Conservation (phyloP, 2,797 vertebrate genomes). For the Danio aesculapii region DNA sequence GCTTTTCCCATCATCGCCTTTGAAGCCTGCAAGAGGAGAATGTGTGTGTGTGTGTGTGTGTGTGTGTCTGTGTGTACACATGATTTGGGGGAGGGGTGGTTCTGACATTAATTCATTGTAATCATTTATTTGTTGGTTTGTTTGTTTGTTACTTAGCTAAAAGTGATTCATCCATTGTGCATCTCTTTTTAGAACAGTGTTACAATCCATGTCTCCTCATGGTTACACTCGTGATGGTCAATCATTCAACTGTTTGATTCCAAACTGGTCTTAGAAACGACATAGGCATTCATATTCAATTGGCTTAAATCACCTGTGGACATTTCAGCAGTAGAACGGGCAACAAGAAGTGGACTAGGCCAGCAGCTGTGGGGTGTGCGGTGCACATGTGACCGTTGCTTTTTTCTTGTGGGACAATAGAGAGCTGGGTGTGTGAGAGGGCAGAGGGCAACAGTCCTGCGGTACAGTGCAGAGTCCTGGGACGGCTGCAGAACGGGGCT, state of each 20-base stretch:
- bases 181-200: too few species aligned
- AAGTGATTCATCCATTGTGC: too few species aligned
- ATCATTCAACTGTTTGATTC: constrained; percentile 74
- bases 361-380: constrained; percentile 79
- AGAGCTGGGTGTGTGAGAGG: constrained; percentile 74
- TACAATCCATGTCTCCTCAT: background rate
- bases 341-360: constrained; percentile 56
- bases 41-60: background rate
- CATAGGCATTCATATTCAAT: constrained; percentile 87
- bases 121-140: background rate
- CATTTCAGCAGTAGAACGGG: constrained; percentile 58
- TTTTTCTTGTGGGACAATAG: constrained; percentile 83
- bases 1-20: constrained; percentile 80
- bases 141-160: background rate
- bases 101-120: constrained; percentile 28
- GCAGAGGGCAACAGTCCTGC: constrained; percentile 77
- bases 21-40: constrained; percentile 70
- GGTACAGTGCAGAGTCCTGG: constrained; percentile 79
- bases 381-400: constrained; percentile 81
- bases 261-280: too few species aligned
- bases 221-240: constrained; percentile 75
- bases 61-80: constrained; percentile 42
- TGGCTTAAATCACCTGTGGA: constrained; percentile 78
- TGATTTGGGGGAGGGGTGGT: constrained; percentile 35
- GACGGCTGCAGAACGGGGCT: constrained; percentile 69